Conservation (phyloP, 2,113 vertebrate genomes). For the Formicarius rufipectus region DNA sequence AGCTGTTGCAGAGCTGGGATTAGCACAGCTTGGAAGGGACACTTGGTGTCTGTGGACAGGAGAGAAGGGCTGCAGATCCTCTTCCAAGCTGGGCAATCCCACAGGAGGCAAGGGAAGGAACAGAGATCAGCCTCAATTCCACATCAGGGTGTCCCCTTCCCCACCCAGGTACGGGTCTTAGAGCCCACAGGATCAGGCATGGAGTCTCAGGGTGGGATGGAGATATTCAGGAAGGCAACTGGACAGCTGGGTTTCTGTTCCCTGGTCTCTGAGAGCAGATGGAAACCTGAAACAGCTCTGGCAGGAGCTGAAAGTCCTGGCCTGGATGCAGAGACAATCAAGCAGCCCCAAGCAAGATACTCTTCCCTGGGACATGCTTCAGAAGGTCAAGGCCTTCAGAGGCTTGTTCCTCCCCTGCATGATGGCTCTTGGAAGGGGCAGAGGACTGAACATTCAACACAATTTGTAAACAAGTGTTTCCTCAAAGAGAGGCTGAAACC, state of each 20-base stretch:
- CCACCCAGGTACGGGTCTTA: not conserved
- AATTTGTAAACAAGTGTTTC: not conserved
- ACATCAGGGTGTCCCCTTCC: not conserved
- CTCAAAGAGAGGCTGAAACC: not conserved
- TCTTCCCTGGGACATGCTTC: not conserved
- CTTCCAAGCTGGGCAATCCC: not conserved
- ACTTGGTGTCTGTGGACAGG: constrained; percentile 73
- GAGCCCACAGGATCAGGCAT: constrained; percentile 70
- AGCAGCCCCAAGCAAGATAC: not conserved
- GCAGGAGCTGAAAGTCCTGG: not conserved
- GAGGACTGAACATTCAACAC: not conserved
- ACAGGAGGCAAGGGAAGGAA: not conserved
- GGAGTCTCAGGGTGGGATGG: constrained; percentile 68
- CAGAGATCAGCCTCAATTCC: not conserved
- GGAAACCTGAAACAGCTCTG: constrained; percentile 60
- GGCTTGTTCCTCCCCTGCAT: not conserved
- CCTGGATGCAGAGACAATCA: not conserved
- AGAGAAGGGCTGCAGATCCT: not conserved
- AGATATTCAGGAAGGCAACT: constrained; percentile 79
- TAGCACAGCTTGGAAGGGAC: constrained; percentile 70
- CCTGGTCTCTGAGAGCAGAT: constrained; percentile 61
- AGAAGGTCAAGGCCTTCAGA: not conserved
- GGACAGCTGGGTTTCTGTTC: constrained; percentile 66
- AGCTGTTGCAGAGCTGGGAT: constrained; percentile 81
- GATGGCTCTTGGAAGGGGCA: not conserved